Percentiles rank a stretch among this genome's conserved stretches.
These are phyloP conservation scores for Erinaceus europaeus DNA, from an alignment of 2,113 vertebrate species.

Conservation along the genomic window DNA sequence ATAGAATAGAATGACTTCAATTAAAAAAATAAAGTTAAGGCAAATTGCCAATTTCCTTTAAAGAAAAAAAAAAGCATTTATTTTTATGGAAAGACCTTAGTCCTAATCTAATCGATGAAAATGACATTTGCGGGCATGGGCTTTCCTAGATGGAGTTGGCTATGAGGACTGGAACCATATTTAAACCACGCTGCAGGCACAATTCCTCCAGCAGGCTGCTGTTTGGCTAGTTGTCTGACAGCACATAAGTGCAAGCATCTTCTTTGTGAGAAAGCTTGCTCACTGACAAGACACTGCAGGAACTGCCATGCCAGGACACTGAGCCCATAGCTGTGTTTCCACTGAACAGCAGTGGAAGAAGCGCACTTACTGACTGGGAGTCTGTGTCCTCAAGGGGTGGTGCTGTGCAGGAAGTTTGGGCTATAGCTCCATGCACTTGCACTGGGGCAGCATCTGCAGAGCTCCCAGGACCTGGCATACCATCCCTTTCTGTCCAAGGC, in stretches of 20 bases:
- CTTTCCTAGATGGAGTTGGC: neutral
- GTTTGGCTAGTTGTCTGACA: neutral
- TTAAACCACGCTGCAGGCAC: accelerated
- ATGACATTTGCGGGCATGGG: neutral
- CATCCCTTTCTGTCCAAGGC: neutral
- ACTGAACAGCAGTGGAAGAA: too few relatives aligned
- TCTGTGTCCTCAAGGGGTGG: too few relatives aligned
- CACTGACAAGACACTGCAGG: too few relatives aligned
- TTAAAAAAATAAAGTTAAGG: constrained; percentile 46
- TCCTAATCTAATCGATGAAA: neutral
- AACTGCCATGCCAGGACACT: too few relatives aligned
- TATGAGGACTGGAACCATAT: neutral
- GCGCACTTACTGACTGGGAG: too few relatives aligned
- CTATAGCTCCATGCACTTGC: accelerated
- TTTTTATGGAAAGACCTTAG: constrained; percentile 38
- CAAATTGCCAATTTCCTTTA: constrained; percentile 59
- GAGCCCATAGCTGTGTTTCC: too few relatives aligned
- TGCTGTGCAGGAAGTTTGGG: accelerated
- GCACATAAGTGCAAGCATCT: too few relatives aligned
- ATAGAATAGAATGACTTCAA: constrained; percentile 62
- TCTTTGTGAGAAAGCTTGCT: too few relatives aligned
- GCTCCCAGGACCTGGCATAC: too few relatives aligned
- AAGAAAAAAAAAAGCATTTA: constrained; percentile 22
- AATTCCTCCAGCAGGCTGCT: accelerated
- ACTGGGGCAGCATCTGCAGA: too few relatives aligned